A percentile compares a stretch with the other conserved stretches of the same genome.
Conservation (phyloP, 2,888 invertebrate species). For the Chymomyza fuscimana region DNA sequence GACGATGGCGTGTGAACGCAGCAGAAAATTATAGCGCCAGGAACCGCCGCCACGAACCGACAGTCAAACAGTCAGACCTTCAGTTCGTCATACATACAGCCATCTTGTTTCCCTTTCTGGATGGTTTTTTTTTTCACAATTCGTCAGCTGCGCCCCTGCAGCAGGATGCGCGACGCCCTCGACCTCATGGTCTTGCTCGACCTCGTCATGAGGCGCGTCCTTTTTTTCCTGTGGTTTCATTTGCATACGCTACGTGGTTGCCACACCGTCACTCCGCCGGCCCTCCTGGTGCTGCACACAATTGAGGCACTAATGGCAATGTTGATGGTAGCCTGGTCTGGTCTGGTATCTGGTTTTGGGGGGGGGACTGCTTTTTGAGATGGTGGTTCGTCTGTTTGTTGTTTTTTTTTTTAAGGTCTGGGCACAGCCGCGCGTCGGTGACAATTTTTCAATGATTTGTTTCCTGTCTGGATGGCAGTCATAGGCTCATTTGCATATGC, state of each 20-base stretch:
- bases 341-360: constrained; percentile 4
- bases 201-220: constrained; percentile 16
- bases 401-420: background rate
- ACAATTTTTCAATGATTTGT: constrained; percentile 78
- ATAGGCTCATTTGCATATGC: constrained; percentile 71
- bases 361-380: background rate
- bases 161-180: constrained; percentile 41
- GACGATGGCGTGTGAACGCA: constrained; percentile 74
- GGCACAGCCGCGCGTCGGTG: constrained; percentile 24
- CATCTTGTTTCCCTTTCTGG: constrained; percentile 49
- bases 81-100: constrained; percentile 13
- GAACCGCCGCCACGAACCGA: constrained; percentile 17
- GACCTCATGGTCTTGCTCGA: constrained; percentile 29
- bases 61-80: constrained; percentile 13
- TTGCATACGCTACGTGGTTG: constrained; percentile 71
- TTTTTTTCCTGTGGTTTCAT: constrained; percentile 64
- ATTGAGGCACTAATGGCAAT: constrained; percentile 60
- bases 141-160: constrained; percentile 72
- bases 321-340: constrained; percentile 48
- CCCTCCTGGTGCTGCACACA: constrained; percentile 34
- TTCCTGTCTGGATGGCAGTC: constrained; percentile 34
- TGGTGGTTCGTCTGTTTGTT: background rate
- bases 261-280: constrained; percentile 31
- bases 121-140: constrained; percentile 60
- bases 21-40: constrained; percentile 58